These are phyloP conservation scores for Cynaeus angustus DNA, from an alignment of 2,888 invertebrate genomes.

Conservation along the genomic window DNA sequence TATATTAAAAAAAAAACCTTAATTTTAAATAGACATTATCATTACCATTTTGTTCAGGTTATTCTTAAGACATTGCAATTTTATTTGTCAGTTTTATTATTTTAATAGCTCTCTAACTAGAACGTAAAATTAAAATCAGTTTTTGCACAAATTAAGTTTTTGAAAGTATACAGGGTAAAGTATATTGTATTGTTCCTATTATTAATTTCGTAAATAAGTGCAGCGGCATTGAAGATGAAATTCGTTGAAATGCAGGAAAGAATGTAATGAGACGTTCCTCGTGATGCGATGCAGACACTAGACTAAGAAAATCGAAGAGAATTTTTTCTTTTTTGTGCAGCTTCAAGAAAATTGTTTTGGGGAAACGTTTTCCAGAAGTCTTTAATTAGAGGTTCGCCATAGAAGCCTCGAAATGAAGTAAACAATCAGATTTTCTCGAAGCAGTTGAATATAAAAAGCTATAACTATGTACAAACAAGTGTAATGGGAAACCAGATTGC, in stretches of 20 bases:
- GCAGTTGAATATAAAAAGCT: conserved; percentile 41
- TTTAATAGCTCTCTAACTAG: too few relatives aligned
- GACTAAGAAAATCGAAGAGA: conserved; percentile 24
- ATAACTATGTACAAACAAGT: conserved; percentile 37
- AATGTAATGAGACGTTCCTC: conserved; percentile 24
- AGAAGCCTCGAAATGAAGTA: conserved; percentile 25
- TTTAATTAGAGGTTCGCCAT: conserved; percentile 36
- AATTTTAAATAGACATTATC: too few relatives aligned
- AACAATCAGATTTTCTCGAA: conserved; percentile 35
- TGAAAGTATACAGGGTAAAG: neutral
- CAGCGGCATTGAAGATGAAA: conserved; percentile 6
- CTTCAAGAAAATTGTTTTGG: conserved; percentile 25
- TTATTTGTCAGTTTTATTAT: too few relatives aligned
- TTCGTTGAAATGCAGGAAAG: conserved; percentile 21
- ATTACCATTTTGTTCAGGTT: too few relatives aligned
- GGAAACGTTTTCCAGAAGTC: conserved; percentile 35
- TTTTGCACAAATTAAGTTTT: too few relatives aligned
- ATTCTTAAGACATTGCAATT: too few relatives aligned
- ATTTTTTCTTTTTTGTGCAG: conserved; percentile 25
- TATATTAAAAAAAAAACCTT: too few relatives aligned
- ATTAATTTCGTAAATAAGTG: neutral
- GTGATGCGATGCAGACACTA: conserved; percentile 30
- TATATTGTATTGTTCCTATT: neutral
- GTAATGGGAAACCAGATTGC: conserved; percentile 31
- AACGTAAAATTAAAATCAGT: too few relatives aligned